Evolutionary conservation across 2,797 vertebrate genomes (phyloP).

Genomic region (Pantherophis alleghaniensis): DNA sequence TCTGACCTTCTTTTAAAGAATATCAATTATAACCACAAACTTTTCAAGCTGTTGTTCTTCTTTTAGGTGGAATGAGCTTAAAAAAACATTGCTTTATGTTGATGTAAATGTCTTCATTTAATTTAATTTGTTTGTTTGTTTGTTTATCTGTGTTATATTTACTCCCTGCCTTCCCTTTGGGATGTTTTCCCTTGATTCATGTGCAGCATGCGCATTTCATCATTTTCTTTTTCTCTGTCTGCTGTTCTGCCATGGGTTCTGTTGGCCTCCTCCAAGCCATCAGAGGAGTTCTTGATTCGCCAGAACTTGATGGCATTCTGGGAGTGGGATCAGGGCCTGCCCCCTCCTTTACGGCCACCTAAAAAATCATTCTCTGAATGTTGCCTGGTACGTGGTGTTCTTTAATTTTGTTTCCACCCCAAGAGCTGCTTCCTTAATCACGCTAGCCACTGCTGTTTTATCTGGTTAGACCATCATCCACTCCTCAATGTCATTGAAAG

Average conservation of each 20-base stretch:
- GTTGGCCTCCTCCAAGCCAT: conserved; percentile 78
- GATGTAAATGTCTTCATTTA: conserved; percentile 34
- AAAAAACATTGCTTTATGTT: conserved; percentile 6
- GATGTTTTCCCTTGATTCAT: conserved; percentile 50
- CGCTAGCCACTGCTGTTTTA: conserved; percentile 30
- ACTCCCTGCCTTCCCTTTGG: conserved; percentile 31
- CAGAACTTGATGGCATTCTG: conserved; percentile 93
- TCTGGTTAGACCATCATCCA: conserved; percentile 28
- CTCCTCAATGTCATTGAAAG: background rate
- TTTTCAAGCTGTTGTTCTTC: conserved; percentile 37
- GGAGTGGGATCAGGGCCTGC: conserved; percentile 89
- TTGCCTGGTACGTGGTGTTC: conserved; percentile 88
- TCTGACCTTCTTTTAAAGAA: conserved; percentile 29
- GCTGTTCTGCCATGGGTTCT: conserved; percentile 60
- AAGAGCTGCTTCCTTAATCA: conserved; percentile 54
- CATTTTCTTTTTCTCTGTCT: conserved; percentile 62
- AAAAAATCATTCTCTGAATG: conserved; percentile 94
- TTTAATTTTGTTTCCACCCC: conserved; percentile 67
- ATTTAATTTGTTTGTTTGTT: background rate
- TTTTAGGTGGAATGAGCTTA: conserved; percentile 15
- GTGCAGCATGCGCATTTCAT: conserved; percentile 74
- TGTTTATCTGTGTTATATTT: conserved; percentile 23
- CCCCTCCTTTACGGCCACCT: conserved; percentile 84
- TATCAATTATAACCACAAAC: background rate
- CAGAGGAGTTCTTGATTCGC: conserved; percentile 81